phyloP scores from a whole-genome alignment of 2,888 invertebrate species.

The Anarsia innoxiella region DNA sequence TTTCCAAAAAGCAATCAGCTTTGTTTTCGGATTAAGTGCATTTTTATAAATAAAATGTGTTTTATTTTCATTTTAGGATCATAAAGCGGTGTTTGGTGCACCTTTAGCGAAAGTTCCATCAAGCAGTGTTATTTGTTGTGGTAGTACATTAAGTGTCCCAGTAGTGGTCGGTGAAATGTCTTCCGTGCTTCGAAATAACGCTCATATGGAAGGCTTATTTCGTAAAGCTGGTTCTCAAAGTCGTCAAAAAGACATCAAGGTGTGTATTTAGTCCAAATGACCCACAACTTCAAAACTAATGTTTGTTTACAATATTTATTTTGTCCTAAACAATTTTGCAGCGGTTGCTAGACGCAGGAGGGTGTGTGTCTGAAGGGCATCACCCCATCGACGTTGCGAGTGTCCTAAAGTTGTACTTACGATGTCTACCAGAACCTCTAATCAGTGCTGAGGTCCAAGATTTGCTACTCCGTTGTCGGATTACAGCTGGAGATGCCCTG shows the following conservation, averaged over 20 bases:
- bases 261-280: conserved; percentile 42
- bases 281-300: too few species aligned
- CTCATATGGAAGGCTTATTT: conserved; percentile 88
- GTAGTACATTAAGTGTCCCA: conserved; percentile 82
- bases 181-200: conserved; percentile 79
- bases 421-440: conserved; percentile 89
- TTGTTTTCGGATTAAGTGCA: background rate
- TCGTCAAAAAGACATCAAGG: conserved; percentile 88
- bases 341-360: conserved; percentile 82
- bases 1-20: conserved; percentile 7
- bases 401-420: conserved; percentile 88
- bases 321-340: conserved; percentile 42
- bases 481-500: conserved; percentile 73
- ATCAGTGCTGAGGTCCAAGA: conserved; percentile 86
- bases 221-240: conserved; percentile 90
- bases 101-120: conserved; percentile 64
- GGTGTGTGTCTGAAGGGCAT: conserved; percentile 80
- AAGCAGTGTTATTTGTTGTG: conserved; percentile 77
- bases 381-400: conserved; percentile 90
- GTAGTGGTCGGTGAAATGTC: conserved; percentile 83
- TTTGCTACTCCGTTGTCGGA: conserved; percentile 80
- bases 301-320: too few species aligned
- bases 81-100: conserved; percentile 66
- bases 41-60: background rate
- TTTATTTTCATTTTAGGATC: conserved; percentile 42